Base-by-base conservation (phyloP, 2,888 invertebrate species). In the Electrophaes corylata region DNA sequence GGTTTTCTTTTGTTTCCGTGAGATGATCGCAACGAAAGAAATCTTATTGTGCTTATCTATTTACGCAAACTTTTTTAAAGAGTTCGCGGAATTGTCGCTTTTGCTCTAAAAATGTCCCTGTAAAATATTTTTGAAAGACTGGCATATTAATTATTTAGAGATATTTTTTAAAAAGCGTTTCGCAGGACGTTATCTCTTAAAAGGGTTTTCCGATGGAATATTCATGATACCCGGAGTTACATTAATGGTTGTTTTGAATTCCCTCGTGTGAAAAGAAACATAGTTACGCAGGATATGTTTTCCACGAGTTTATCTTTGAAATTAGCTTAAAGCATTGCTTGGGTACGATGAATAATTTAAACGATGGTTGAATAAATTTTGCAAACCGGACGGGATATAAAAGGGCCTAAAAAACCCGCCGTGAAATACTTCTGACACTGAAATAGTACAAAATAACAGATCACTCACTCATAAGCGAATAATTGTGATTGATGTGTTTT, bases 171-270 rank as follows among this genome's bases (percentile, higher is more conserved):
- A 69, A 79, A 76, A 77, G 75, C 71, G 62, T 68, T 68, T 63
- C 68, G 61, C 64, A 70, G 69, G 70, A 75, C 71, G 75, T 75
- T 76, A 77, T 78, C 76, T 76, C 75, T 75, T 82, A 82, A 85
- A 86, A 85, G 81, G 86, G 84, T 76, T 78, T 80, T 78, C 72
- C 74, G 72, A 79, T 84, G 79, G 78, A 86, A 86, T 86, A 86
- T 86, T 86, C 84, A 86, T 84, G 81, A 81, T 78, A 78, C 74
- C 77, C 79, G 60, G 79, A 79, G 82, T 81, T 76, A 78, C 81
- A 81, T 85, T 85, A 84, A 84, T 81, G 83, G 78, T 80, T 83
- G 81, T 82, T 86, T 81, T 81, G 80, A 83, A 84, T 81, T 80
- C 81, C 77, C 82, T 72, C 76, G 78, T 76, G 81, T 82, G 75